These are phyloP conservation scores for Pituophis catenifer DNA, from an alignment of 2,113 vertebrate genomes.

Conservation along the genomic window DNA sequence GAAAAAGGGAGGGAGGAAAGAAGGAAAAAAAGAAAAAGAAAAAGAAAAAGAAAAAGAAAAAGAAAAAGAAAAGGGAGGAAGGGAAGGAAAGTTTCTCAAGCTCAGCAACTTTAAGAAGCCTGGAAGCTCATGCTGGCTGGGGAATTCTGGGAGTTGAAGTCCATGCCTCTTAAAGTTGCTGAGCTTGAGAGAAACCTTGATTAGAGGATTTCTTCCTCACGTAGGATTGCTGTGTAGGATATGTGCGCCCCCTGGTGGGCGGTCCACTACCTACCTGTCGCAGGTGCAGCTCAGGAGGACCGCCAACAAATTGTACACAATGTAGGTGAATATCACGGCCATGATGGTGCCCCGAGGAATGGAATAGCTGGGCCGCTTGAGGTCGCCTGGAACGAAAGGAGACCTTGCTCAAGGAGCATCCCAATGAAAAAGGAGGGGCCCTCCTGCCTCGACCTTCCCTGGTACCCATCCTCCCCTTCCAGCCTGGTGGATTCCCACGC, in stretches of 20 bases:
- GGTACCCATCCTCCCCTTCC: not conserved
- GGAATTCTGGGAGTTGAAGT: not conserved
- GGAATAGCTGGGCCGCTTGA: slow-evolving; percentile 85
- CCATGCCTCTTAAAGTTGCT: not conserved
- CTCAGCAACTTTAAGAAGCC: not conserved
- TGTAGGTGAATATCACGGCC: slow-evolving; percentile 87
- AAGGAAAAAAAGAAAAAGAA: not conserved
- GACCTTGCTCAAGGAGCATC: not conserved
- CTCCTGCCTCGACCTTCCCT: too few relatives aligned
- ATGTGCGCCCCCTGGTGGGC: not conserved
- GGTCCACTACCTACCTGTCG: slow-evolving; percentile 71
- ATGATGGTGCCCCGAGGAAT: slow-evolving; percentile 89
- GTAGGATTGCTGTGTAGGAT: not conserved
- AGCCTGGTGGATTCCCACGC: not conserved
- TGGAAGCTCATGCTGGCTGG: not conserved
- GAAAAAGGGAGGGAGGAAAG: too few relatives aligned
- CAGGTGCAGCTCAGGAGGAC: slow-evolving; percentile 84
- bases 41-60: not conserved
- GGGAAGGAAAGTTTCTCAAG: not conserved
- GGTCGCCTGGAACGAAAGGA: slow-evolving; percentile 71
- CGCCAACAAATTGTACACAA: slow-evolving; percentile 82
- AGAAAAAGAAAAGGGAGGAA: too few relatives aligned
- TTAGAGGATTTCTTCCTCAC: not conserved
- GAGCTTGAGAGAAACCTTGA: not conserved
- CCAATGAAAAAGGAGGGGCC: rapidly evolving